phyloP scores from a whole-genome alignment of 2,888 invertebrate genomes.

The Agrochola macilenta region DNA sequence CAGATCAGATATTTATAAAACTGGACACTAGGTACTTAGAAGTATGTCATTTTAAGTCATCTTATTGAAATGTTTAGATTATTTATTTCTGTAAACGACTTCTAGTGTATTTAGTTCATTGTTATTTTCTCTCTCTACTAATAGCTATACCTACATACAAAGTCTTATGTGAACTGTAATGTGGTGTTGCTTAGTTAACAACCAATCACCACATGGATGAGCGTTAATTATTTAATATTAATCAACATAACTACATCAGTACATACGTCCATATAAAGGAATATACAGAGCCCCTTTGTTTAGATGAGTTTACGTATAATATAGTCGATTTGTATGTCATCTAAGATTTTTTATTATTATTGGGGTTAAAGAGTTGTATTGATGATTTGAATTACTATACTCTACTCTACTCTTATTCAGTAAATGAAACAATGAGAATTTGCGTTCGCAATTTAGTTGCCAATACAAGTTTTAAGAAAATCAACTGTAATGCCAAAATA shows the following conservation, averaged over 20 bases:
- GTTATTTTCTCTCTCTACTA: background rate
- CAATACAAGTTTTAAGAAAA: too few species aligned
- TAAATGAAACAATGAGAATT: background rate
- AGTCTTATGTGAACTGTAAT: background rate
- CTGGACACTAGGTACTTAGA: background rate
- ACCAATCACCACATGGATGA: background rate
- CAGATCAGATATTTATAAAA: background rate
- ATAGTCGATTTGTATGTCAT: background rate
- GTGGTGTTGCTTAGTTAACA: background rate
- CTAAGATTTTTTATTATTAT: background rate
- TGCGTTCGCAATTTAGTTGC: too few species aligned
- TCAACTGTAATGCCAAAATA: too few species aligned
- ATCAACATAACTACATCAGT: background rate
- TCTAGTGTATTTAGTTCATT: background rate
- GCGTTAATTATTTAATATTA: slow-evolving; percentile 15
- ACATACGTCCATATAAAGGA: background rate
- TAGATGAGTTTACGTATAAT: background rate
- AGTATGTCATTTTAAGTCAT: too few species aligned
- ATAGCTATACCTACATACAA: background rate
- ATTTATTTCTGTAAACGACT: background rate
- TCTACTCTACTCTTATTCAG: background rate
- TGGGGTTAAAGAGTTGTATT: background rate
- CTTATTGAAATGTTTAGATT: background rate
- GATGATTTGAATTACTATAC: background rate
- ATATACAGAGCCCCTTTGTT: background rate